A percentile compares a stretch with the other conserved stretches of the same genome.
phyloP scores from a whole-genome alignment of 2,888 invertebrate species.

The Oxycera nigricornis region DNA sequence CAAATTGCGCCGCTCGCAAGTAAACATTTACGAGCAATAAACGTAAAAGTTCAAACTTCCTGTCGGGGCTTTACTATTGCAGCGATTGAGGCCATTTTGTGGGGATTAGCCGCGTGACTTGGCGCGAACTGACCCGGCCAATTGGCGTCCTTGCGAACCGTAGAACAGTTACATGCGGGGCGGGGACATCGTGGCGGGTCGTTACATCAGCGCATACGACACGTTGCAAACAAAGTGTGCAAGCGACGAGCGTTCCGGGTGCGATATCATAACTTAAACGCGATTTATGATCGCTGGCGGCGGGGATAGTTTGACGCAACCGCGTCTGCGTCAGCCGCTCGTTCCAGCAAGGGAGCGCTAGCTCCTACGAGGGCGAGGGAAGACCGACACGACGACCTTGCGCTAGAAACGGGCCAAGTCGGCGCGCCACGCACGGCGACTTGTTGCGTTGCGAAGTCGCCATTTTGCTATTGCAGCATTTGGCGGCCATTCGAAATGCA shows the following conservation, averaged over 20 bases:
- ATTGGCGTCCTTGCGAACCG: not conserved
- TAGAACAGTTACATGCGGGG: not conserved
- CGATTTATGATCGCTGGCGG: not conserved
- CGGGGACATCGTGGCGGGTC: not conserved
- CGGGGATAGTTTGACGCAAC: not conserved
- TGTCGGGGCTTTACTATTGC: slow-evolving; percentile 15
- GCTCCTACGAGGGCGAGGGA: not conserved
- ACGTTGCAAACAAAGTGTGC: not conserved
- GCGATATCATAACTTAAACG: slow-evolving; percentile 2
- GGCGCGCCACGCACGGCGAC: not conserved
- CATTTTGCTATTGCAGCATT: not conserved
- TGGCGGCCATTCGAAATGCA: too few species aligned
- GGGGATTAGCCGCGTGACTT: not conserved
- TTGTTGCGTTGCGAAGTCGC: not conserved
- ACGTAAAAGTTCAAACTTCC: slow-evolving; percentile 34
- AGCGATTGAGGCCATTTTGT: not conserved
- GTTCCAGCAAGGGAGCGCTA: not conserved
- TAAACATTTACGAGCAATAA: slow-evolving; percentile 33
- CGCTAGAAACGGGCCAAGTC: not conserved
- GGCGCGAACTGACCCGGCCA: not conserved
- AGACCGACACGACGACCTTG: slow-evolving; percentile 25
- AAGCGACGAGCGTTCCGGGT: not conserved
- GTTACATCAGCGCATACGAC: slow-evolving; percentile 5
- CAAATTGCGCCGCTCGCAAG: slow-evolving; percentile 14
- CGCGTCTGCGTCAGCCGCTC: not conserved